These are phyloP conservation scores for Dryadula phaetusa DNA, from an alignment of 2,888 invertebrate genomes.

Conservation along the genomic window DNA sequence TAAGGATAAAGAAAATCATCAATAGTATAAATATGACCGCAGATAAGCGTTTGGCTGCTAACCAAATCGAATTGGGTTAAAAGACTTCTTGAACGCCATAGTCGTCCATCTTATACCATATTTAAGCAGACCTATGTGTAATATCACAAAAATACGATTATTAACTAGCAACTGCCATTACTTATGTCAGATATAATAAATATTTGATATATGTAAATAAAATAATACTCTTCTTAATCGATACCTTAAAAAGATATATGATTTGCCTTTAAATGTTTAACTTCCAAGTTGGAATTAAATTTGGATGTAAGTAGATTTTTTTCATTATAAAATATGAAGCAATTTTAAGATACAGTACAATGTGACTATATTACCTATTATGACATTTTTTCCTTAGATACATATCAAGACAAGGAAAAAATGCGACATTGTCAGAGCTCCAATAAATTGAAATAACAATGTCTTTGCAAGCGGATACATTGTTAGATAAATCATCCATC, in stretches of 20 bases:
- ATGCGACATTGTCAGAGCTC: constrained; percentile 5
- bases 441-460: constrained; percentile 13
- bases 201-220: background rate
- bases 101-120: constrained; percentile 38
- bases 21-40: constrained; percentile 38
- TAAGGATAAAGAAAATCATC: constrained; percentile 27
- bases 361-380: background rate
- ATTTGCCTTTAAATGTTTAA: background rate
- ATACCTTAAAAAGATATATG: too few relatives aligned
- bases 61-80: constrained; percentile 46
- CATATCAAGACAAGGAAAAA: constrained; percentile 16
- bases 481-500: constrained; percentile 16
- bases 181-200: background rate
- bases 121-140: constrained; percentile 26
- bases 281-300: background rate
- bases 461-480: constrained; percentile 20
- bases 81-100: constrained; percentile 34
- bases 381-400: background rate
- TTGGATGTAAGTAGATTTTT: too few relatives aligned
- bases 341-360: too few relatives aligned
- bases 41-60: constrained; percentile 43
- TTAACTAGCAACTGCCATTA: constrained; percentile 14
- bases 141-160: constrained; percentile 33
- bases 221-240: too few relatives aligned
- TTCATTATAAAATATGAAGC: too few relatives aligned